These are phyloP conservation scores for Capromys pilorides DNA, from an alignment of 2,797 vertebrate species.

Conservation along the genomic window DNA sequence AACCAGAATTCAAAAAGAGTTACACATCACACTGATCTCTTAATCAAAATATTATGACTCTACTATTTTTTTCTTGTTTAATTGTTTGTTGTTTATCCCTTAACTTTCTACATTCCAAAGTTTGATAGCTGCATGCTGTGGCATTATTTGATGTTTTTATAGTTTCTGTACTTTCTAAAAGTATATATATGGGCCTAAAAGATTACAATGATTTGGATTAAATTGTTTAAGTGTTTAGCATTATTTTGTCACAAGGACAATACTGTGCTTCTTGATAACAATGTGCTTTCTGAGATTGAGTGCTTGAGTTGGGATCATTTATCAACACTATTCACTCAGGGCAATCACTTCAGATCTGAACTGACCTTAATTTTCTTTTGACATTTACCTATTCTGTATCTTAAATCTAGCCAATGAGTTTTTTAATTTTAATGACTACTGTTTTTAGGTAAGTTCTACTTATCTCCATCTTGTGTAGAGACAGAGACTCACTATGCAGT, in stretches of 20 bases:
- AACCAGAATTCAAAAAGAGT: constrained; percentile 6
- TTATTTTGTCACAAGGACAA: neutral
- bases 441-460: neutral
- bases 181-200: neutral
- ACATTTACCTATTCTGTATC: neutral
- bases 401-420: constrained; percentile 4
- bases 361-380: neutral
- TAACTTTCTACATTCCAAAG: neutral
- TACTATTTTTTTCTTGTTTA: neutral
- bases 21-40: neutral
- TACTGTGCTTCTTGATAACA: neutral
- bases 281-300: neutral
- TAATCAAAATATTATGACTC: neutral
- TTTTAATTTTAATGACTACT: neutral
- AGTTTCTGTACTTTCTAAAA: neutral
- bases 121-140: neutral
- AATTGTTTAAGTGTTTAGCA: neutral
- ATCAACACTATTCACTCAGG: constrained; percentile 4
- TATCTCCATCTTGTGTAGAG: neutral
- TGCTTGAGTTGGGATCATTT: neutral
- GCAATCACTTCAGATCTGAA: neutral
- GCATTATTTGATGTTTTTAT: neutral
- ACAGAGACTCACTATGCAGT: neutral
- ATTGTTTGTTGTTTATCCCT: neutral
- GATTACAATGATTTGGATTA: neutral